Evolutionary conservation across 2,888 invertebrate species (phyloP), one percentile per base, ranked within the genome.

Genomic region (Anticlea derivata): DNA sequence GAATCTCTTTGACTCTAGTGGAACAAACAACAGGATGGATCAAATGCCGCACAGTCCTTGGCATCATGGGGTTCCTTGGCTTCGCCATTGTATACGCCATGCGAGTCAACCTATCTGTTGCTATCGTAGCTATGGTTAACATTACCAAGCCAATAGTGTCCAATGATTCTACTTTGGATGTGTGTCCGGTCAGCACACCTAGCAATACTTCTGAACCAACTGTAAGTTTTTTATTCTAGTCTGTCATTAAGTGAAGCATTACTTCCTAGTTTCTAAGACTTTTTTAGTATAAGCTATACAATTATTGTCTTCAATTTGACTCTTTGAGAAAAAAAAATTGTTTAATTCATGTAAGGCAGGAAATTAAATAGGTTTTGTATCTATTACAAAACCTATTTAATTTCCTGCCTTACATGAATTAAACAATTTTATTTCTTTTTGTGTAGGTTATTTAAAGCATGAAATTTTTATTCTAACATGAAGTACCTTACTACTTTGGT

Each of bases 121-220:
- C 98, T 26, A 97, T 98, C 72, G 97, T 98, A 22, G 97, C 97
- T 22, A 99, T 98, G 98, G 96, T 96, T 29, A 96, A 96, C 77
- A 92, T 93, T 44, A 94, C 95, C 1, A 92, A 93, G 0, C 92
- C 93, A 0, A 74, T 88, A 13, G 81, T 91, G 12, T 80, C 89
- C 38, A 93, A 92, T 70, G 92, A 79, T 38, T 91, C 92, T 17
- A 89, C 92, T 2, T 77, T 90, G 49, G 94, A 95, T 78, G 92
- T 93, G 5, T 95, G 95, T 67, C 92, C 92, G 1, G 79, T 87
- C 0, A 68, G 78, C 7, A 77, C 79, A 11, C 73, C 88, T 20
- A 81, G 68, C 49, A 92, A 92, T 52, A 84, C 75, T 63, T 82
- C 91, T 22, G 52, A 71, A 39, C 86, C 88, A 50, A 60, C 74